Evolutionary conservation across 2,888 invertebrate species (phyloP), one percentile per base, ranked within the genome.

Genomic region (Microdon myrmicae): DNA sequence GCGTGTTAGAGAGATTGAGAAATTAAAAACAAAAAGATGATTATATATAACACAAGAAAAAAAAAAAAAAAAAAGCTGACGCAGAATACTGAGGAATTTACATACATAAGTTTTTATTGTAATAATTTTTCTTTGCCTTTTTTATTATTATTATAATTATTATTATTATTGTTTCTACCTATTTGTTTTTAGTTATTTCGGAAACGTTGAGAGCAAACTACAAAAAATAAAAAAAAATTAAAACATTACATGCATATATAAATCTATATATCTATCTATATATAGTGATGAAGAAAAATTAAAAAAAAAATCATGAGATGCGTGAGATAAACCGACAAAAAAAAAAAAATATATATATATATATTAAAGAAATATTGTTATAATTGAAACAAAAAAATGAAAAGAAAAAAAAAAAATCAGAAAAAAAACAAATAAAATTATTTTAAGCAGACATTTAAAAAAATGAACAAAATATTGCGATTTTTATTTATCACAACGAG

Each of bases 381-480:
- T 67, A 53, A 67, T 66, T 64, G 43, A 66, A 53, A 56, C 44
- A 55, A 37, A 20, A 56, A 48, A 41, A 64, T 53, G 59, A 47
- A 54, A 28, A 3, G 26, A 34, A 43, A 47, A 48, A 25, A 20
- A 9, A 43, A 54, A 32, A 34, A 32, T 51, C 44, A 45, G 51
- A 45, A 29, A 39, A 39, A 55, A 16, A 58, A 58, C 48, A 66
- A 66, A 54, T 59, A 43, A 59, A 59, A 59, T 66, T 66, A 66
- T 66, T 66, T 66, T 66, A 66, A 66, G 66, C 73, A 76, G 77
- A 74, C 74, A 74, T 74, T 71, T 73, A 71, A 71, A 75, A 32
- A 69, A 68, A 67, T 68, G 64, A 68, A 73, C 58, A 53, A 54
- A 55, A 59, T 71, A 71, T 32, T 48, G 59, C 13, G 51, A 17